Conservation (phyloP, 2,113 vertebrate genomes). For the Oenanthe melanoleuca region DNA sequence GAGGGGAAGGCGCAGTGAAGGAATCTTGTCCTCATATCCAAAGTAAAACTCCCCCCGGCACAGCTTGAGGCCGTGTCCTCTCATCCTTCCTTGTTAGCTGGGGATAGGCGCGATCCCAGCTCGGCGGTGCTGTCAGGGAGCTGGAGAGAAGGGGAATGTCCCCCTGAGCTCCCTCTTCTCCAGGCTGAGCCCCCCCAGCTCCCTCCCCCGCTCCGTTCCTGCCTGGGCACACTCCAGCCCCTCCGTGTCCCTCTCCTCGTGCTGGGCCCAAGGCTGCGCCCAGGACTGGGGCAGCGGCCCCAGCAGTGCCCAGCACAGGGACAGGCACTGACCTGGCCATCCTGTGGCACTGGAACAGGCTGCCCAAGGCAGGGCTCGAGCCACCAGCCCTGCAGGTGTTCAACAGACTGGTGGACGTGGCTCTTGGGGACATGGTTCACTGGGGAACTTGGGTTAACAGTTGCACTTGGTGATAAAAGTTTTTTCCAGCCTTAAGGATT, state of each 20-base stretch:
- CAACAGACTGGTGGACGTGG: background rate
- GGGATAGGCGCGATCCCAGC: background rate
- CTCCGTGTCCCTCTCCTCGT: background rate
- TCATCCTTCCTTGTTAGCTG: too few species aligned
- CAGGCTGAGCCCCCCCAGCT: background rate
- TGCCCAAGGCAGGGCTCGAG: background rate
- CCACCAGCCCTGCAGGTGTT: background rate
- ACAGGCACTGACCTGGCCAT: background rate
- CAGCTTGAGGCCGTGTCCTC: too few species aligned
- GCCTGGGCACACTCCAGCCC: background rate
- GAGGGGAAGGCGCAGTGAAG: accelerated
- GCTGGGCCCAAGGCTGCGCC: background rate
- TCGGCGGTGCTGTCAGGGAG: background rate
- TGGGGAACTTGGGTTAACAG: background rate
- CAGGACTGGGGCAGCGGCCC: background rate
- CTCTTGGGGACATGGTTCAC: background rate
- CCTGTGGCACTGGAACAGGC: background rate
- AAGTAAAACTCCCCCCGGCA: background rate
- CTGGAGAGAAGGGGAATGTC: background rate
- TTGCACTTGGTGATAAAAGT: background rate
- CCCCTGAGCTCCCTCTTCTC: background rate
- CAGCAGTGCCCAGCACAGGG: background rate
- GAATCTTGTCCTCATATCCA: too few species aligned
- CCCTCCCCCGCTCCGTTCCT: background rate
- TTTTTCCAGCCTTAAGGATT: background rate